Evolutionary conservation across 2,113 vertebrate species (phyloP), one percentile per base, ranked within the genome.

Genomic region (Aramus guarauna): DNA sequence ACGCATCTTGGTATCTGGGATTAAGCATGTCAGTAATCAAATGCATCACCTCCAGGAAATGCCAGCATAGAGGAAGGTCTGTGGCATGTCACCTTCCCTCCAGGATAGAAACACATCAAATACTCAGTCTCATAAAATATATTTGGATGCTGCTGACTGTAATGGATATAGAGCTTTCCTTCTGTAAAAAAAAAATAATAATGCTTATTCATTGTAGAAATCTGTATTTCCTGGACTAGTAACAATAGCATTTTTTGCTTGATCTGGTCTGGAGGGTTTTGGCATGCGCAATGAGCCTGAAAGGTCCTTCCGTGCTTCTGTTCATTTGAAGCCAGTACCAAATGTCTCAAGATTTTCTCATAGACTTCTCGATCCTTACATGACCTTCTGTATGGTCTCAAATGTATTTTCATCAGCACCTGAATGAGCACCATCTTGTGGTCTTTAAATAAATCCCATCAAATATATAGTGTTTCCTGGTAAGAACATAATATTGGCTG

Each of bases 31-130:
- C 9, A 22, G 9, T 27, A 52, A 37, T 13, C 11, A 60, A 72
- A 85, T 10, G 4, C 12, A n/a, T 32, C 7, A 26, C 15, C 16
- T 71, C 14, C 18, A 39, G 47, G 26, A 90, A 75, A 78, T 19
- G 6, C 2, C 12, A 50, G 23, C 47, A 62, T 0, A 47, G 12
- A 7, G 18, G 5, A 30, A 80, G 12, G 8, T 2, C 22, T 34
- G 27, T 58, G 32, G 5, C 11, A n/a, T 45, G 12, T 30, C 10
- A 50, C 9, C 29, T 63, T 87, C 17, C 15, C 9, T 93, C 10
- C 5, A 2, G 29, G 6, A 23, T 7, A 6, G 16, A 81, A 91
- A 43, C 9, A 16, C 4, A 32, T 63, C 10, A 39, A 83, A 43
- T 20, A 50, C 2, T 3, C 3, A n/a, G 4, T 9, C 5, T 55